Base-by-base conservation (phyloP, 2,797 vertebrate genomes). In the Acipenser ruthenus region DNA sequence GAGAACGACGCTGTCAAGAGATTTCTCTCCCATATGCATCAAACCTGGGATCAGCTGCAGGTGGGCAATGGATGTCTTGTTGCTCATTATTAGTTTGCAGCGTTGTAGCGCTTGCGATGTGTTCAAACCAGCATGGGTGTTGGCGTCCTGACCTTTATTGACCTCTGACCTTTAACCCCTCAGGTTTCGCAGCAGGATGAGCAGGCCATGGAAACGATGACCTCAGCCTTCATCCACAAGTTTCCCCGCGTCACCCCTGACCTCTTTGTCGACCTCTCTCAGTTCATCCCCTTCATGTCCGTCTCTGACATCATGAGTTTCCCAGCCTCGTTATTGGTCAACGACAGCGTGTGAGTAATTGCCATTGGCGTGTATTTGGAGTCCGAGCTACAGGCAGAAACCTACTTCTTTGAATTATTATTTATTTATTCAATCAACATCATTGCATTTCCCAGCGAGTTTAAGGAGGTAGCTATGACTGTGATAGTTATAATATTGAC, bases 271-370 rank as follows among this genome's bases (percentile, higher is more conserved):
- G 92, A 95, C 74, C 84, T 95, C 70, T 93, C 91, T 8, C 93
- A 93, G 64, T 94, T 97, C 80, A 91, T 95, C 61, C 93, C 93
- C 49, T 95, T 93, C 78, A 88, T 95, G 93, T 92, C 93, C 1
- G 89, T 93, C 62, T 89, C 92, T 4, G 92, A 96, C 78, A 93
- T 95, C 65, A 87, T 89, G 86, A 92, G 84, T 74, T 92, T 96
- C 67, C 94, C 93, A 0, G 84, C 89, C 1, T 90, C 91, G 1
- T 85, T 95, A 68, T 82, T 97, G 69, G 86, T 89, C 82, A 95
- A 95, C 1, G 90, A 93, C 78, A 95, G 87, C 0, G 92, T 94
- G 93, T 96, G 83, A 91, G 93, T 84, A 52, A 37, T 37, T 37
- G n/a, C 52, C 52, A 55, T 55, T 55, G 9, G 52, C 52, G 0